Evolutionary conservation across 2,888 invertebrate genomes (phyloP).

Genomic region (Oxytorus armatus): DNA sequence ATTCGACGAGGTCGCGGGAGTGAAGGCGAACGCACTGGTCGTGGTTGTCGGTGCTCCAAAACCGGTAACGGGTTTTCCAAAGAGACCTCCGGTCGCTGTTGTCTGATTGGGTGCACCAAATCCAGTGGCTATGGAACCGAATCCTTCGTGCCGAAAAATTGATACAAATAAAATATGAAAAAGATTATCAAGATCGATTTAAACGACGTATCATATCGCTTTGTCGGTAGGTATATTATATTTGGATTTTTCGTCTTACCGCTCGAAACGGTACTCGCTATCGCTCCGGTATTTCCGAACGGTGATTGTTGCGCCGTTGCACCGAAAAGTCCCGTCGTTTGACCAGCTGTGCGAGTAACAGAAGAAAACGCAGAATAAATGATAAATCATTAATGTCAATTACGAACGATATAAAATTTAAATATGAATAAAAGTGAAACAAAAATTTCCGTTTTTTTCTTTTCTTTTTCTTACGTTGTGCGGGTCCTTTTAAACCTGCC

Average conservation of each 20-base stretch:
- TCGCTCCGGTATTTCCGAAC: conserved; percentile 84
- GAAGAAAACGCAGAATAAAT: not conserved
- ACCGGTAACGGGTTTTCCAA: conserved; percentile 88
- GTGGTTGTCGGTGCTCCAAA: conserved; percentile 86
- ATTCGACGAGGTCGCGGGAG: conserved; percentile 81
- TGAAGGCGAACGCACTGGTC: conserved; percentile 84
- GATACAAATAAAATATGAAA: no score
- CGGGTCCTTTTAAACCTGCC: conserved; percentile 93
- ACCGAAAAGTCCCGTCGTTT: conserved; percentile 85
- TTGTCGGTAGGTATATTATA: no score
- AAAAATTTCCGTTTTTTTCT: no score
- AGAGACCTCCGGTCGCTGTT: conserved; percentile 87
- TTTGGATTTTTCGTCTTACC: conserved; percentile 71
- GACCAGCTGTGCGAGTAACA: conserved; percentile 69
- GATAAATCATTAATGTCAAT: not conserved
- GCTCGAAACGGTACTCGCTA: conserved; percentile 83
- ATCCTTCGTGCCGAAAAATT: conserved; percentile 83
- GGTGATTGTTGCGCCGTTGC: conserved; percentile 81
- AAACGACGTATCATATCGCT: no score
- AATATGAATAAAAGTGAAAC: no score
- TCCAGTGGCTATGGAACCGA: conserved; percentile 85
- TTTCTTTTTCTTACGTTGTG: conserved; percentile 78
- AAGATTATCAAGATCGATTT: no score
- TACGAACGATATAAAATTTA: not conserved
- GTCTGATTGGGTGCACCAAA: conserved; percentile 86